phyloP scores from a whole-genome alignment of 2,888 invertebrate genomes.

The Caenorhabditis becei region DNA sequence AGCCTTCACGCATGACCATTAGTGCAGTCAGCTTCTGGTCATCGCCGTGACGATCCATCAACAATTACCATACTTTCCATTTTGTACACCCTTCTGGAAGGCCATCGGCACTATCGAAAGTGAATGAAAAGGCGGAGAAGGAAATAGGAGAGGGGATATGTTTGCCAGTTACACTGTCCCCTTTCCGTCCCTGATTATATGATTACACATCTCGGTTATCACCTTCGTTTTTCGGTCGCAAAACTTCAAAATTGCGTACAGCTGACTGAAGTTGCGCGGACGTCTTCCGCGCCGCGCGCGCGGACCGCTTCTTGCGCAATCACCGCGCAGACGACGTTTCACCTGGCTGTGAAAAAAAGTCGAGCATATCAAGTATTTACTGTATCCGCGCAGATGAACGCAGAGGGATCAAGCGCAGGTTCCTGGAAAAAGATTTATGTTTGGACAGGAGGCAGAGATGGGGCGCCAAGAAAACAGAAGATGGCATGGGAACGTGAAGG shows the following conservation, averaged over 20 bases:
- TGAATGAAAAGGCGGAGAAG: conserved; percentile 8
- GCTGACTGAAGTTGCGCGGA: neutral
- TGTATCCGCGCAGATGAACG: no score
- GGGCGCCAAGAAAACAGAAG: neutral
- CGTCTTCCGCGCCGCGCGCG: conserved; percentile 4
- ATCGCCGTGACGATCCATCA: conserved; percentile 18
- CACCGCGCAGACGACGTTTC: conserved; percentile 10
- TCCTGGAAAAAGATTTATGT: neutral
- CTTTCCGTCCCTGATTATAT: conserved; percentile 1
- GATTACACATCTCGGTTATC: conserved; percentile 22
- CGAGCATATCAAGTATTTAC: conserved; percentile 50
- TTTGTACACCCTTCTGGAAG: neutral
- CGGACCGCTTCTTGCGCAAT: conserved; percentile 11
- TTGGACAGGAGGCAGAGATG: neutral
- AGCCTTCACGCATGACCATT: conserved; percentile 2
- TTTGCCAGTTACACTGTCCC: conserved; percentile 6
- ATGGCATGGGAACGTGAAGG: neutral
- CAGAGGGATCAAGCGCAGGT: neutral
- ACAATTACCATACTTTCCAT: conserved; percentile 40
- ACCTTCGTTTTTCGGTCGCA: neutral
- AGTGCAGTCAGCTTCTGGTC: conserved; percentile 16
- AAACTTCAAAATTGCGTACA: conserved; percentile 6
- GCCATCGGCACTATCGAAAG: conserved; percentile 1
- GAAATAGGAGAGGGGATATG: neutral
- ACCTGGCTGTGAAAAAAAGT: conserved; percentile 9